These are phyloP conservation scores for Entomobrya proxima DNA, from an alignment of 2,888 invertebrate species.

Conservation along the genomic window DNA sequence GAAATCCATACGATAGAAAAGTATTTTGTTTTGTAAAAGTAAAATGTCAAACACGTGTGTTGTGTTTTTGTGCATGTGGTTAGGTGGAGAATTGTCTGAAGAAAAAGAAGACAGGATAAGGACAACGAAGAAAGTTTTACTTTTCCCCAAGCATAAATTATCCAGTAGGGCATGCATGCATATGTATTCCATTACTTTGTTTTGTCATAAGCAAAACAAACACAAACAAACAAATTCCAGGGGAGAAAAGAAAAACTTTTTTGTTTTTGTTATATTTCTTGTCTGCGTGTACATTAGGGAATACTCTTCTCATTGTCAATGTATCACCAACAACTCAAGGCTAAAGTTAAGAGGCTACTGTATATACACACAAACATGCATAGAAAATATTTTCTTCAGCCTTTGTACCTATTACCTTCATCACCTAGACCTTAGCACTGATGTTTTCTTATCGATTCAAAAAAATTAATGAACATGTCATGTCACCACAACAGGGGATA, in stretches of 20 bases:
- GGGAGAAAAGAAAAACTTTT: constrained; percentile 18
- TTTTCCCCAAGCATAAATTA: constrained; percentile 38
- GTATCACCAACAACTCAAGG: neutral
- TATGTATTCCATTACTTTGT: constrained; percentile 32
- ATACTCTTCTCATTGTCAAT: neutral
- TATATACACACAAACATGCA: too few relatives aligned
- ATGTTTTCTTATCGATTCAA: constrained; percentile 19
- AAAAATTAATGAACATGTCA: constrained; percentile 65
- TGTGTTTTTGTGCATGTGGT: neutral
- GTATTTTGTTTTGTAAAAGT: neutral
- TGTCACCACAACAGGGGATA: constrained; percentile 46
- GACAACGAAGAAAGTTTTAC: constrained; percentile 4
- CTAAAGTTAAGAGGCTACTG: too few relatives aligned
- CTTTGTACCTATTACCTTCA: neutral
- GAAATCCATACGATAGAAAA: neutral
- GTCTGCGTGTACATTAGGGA: constrained; percentile 16
- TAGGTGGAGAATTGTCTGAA: neutral
- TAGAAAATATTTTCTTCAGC: too few relatives aligned
- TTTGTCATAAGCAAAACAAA: neutral
- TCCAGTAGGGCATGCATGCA: constrained; percentile 34
- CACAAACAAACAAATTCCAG: neutral
- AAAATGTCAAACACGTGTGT: constrained; percentile 65
- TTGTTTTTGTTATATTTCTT: neutral
- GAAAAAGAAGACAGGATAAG: neutral
- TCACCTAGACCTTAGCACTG: too few relatives aligned